Conservation (phyloP, 2,113 vertebrate genomes). For the Coptodon rendalli region DNA sequence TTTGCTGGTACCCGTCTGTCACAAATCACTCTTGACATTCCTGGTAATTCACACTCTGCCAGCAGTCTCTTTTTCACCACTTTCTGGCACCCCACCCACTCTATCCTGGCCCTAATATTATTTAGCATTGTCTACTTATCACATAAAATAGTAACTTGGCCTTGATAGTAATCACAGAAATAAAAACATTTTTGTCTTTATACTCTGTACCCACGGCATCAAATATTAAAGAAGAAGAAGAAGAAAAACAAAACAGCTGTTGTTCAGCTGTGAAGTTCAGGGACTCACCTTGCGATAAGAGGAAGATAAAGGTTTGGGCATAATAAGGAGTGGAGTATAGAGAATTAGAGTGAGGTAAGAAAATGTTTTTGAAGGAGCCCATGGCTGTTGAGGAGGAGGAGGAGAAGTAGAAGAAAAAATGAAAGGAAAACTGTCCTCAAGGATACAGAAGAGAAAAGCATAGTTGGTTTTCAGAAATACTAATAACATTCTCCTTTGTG, state of each 20-base stretch:
- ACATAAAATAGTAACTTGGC: neutral
- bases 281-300: neutral
- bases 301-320: slow-evolving; percentile 1
- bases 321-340: neutral
- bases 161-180: neutral
- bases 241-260: neutral
- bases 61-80: neutral
- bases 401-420: neutral
- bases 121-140: neutral
- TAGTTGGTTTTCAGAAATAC: neutral
- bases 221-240: neutral
- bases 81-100: neutral
- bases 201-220: neutral
- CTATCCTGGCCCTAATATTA: neutral
- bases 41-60: neutral
- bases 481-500: neutral
- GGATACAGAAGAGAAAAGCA: neutral
- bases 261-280: neutral
- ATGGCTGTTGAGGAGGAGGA: neutral
- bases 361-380: slow-evolving; percentile 10
- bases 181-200: neutral
- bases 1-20: neutral
- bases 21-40: neutral
- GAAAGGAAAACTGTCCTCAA: slow-evolving; percentile 7
- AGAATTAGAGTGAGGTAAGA: slow-evolving; percentile 13